Base-by-base conservation (phyloP, 2,113 vertebrate species). In the Hypanus sabinus region DNA sequence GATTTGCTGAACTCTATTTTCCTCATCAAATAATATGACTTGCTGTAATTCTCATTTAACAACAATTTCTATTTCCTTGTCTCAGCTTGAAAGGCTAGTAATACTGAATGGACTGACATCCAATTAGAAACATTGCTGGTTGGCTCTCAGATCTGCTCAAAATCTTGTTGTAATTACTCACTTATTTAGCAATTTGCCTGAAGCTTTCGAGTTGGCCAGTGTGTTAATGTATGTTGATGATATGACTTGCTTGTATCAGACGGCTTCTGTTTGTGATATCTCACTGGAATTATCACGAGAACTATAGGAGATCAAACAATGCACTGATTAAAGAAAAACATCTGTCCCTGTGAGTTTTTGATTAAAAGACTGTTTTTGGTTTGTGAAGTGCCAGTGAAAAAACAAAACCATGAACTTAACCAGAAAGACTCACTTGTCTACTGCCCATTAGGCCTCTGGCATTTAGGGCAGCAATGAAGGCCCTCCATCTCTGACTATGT, bases 221-320 rank as follows among this genome's bases (percentile, higher is more conserved):
- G 60, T 18, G 60, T 90, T 90, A 65, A 65, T 90, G n/a, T 90
- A 65, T 90, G 60, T n/a, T 90, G 85, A 90, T 90, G 85, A 33
- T n/a, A 65, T n/a, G 12, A 60, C 60, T 90, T 57, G 27, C 27
- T 57, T 20, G 8, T 65, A 65, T 65, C 14, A 90, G 85, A 30
- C 30, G 33, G 30, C 85, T 62, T 90, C 85, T 90, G 85, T 90
- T 90, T 65, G 30, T 90, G 60, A 90, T 62, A 90, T 90, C 85
- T 90, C 85, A 90, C 85, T 65, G 85, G 85, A 90, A 90, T 90
- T 90, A 90, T 90, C 60, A 65, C 60, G 65, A 65, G 85, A 90
- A 90, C 65, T 68, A 65, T n/a, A 65, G 2, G 12, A 90, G 60
- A 90, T 90, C 60, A 90, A 90, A 90, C 60, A 90, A 90, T 90